These are phyloP conservation scores for Buceros bicornis DNA, from an alignment of 2,797 vertebrate genomes.

Conservation along the genomic window DNA sequence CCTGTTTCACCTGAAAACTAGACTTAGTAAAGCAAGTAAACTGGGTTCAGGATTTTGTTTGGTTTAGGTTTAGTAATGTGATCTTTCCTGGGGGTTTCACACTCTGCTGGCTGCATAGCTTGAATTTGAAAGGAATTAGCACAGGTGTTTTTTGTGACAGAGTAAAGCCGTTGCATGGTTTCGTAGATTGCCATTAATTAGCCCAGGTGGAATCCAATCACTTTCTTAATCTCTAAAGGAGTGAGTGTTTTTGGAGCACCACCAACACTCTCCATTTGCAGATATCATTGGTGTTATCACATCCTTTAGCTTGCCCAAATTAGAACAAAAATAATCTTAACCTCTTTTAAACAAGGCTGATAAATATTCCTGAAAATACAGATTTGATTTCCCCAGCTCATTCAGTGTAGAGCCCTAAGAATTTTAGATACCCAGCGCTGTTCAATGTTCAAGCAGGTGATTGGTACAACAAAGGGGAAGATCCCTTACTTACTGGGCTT, in stretches of 20 bases:
- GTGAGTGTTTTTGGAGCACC: background rate
- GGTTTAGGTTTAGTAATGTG: background rate
- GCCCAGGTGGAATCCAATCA: background rate
- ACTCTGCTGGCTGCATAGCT: background rate
- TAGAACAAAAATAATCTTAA: constrained; percentile 11
- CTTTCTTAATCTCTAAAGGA: constrained; percentile 16
- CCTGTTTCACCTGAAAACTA: background rate
- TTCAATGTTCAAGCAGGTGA: background rate
- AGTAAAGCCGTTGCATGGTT: constrained; percentile 16
- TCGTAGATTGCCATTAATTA: constrained; percentile 36
- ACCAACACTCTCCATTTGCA: background rate
- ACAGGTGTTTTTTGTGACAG: background rate
- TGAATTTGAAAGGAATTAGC: background rate
- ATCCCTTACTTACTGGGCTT: background rate
- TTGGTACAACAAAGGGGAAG: background rate
- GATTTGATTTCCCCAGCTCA: background rate
- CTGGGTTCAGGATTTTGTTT: background rate
- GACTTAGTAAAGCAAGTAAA: background rate
- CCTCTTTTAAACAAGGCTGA: constrained; percentile 4
- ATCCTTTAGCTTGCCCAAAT: background rate
- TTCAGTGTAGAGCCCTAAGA: background rate
- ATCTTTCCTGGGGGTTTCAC: background rate
- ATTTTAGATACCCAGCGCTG: background rate
- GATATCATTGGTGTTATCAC: background rate
- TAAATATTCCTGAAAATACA: constrained; percentile 31